phyloP scores from a whole-genome alignment of 2,888 invertebrate genomes.

The Bhutanitis thaidina region DNA sequence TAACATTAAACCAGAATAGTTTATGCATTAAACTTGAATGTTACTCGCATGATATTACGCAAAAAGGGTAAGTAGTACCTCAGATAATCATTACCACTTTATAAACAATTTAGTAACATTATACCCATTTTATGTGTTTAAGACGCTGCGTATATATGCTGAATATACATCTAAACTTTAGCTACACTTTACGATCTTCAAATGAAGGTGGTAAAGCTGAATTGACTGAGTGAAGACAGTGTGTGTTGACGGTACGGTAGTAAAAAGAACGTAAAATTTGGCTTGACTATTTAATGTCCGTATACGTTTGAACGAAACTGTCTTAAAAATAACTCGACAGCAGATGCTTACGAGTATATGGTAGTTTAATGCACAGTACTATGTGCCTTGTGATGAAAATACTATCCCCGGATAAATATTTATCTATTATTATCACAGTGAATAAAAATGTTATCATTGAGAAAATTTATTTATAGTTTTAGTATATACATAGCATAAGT shows the following conservation, averaged over 20 bases:
- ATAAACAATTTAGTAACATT: slow-evolving; percentile 13
- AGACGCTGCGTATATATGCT: slow-evolving; percentile 3
- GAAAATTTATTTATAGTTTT: too few relatives aligned
- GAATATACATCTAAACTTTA: slow-evolving; percentile 11
- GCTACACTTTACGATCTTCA: slow-evolving; percentile 14
- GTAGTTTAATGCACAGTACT: too few relatives aligned
- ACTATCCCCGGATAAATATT: too few relatives aligned
- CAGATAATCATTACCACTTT: slow-evolving; percentile 10
- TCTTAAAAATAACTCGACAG: slow-evolving; percentile 3
- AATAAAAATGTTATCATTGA: too few relatives aligned
- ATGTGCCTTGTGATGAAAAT: too few relatives aligned
- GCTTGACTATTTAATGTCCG: slow-evolving; percentile 8
- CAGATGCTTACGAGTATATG: background rate
- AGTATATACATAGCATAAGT: too few relatives aligned
- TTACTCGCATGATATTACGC: slow-evolving; percentile 10
- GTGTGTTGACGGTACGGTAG: slow-evolving; percentile 8
- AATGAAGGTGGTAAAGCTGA: slow-evolving; percentile 18
- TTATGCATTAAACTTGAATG: slow-evolving; percentile 17
- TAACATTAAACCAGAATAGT: slow-evolving; percentile 14
- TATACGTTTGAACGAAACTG: background rate
- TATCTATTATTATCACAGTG: too few relatives aligned
- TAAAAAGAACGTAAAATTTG: slow-evolving; percentile 18
- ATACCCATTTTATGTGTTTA: background rate
- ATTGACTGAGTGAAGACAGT: slow-evolving; percentile 11
- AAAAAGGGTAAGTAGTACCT: background rate